Evolutionary conservation across 2,888 invertebrate species (phyloP), one percentile per base, ranked within the genome.

Genomic region (Andrena dorsata): DNA sequence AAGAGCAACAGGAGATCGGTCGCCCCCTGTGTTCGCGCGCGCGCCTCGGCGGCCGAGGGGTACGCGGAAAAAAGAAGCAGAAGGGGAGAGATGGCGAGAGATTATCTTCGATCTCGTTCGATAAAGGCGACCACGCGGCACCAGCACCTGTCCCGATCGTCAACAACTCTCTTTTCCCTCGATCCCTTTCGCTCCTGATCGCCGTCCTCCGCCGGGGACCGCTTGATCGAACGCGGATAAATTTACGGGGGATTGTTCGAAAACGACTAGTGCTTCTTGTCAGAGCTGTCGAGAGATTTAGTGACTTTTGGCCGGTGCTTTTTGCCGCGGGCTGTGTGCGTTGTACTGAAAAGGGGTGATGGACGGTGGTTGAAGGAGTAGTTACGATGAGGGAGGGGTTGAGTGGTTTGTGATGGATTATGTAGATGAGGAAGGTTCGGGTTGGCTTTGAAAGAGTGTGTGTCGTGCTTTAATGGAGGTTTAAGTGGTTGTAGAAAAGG

Each of bases 1-100:
- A 90, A 90, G 76, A 86, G 88, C 87, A 87, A 88, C 88, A 89
- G 80, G 85, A 84, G 84, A 80, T 76, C 47, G 82, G 75, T 63
- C 70, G 69, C 65, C 73, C 23, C 26, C 84, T 74, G 68, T 41
- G 64, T 58, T 32, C 53, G 58, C 35, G 61, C 53, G 66, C 47
- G 20, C 56, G 63, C 66, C 30, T 20, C 13, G 58, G 16, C n/a
- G 16, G 41, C n/a, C 23, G 61, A 56, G 56, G 56, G 56, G 56
- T 23, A 23, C 56, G 47, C 30, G 53, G 58, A 58, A 51, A 47
- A 47, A 23, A 6, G 26, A 70, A 41, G 66, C 20, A 56, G 53
- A 56, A 16, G 53, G 58, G 69, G 66, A 69, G 68, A 76, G 74
- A 76, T 30, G 65, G 74, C 30, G 65, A 82, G 65, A 82, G 80